These are phyloP conservation scores for Percina caprodes DNA, from an alignment of 2,113 vertebrate species.

Conservation along the genomic window DNA sequence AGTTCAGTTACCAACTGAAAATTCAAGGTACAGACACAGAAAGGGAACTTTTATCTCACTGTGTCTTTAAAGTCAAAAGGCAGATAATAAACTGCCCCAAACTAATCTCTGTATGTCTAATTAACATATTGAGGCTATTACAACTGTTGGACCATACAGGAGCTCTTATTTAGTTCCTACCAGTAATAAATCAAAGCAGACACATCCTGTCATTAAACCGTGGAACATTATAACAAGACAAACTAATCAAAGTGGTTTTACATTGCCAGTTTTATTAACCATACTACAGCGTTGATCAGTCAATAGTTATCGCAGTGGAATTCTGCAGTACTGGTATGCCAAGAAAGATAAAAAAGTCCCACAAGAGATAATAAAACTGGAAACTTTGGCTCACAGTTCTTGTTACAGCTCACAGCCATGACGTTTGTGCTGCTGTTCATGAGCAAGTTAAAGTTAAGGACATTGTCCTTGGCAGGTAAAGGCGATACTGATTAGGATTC, in stretches of 20 bases:
- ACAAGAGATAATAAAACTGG: neutral
- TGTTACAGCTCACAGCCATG: constrained; percentile 2
- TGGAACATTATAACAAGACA: constrained; percentile 18
- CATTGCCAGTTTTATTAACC: neutral
- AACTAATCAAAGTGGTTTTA: constrained; percentile 27
- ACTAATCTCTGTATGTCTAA: neutral
- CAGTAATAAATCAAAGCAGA: constrained; percentile 40
- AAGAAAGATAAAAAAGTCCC: constrained; percentile 1
- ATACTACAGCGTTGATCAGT: neutral
- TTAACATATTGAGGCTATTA: constrained; percentile 27
- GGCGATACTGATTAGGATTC: constrained; percentile 71
- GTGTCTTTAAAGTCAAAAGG: neutral
- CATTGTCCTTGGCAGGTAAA: constrained; percentile 58
- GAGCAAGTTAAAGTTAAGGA: constrained; percentile 34
- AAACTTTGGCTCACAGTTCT: constrained; percentile 6
- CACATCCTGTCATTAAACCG: constrained; percentile 38
- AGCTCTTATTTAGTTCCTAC: constrained; percentile 19
- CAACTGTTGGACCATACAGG: constrained; percentile 28
- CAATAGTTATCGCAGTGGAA: neutral
- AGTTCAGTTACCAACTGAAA: too few species aligned
- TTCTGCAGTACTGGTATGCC: neutral
- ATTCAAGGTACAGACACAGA: too few species aligned
- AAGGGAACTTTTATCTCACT: neutral
- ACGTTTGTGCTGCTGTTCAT: constrained; percentile 26
- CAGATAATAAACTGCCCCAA: neutral